A percentile compares a stretch with the other conserved stretches of the same genome.
Conservation (phyloP, 2,888 invertebrate genomes). For the Conops quadrifasciatus region DNA sequence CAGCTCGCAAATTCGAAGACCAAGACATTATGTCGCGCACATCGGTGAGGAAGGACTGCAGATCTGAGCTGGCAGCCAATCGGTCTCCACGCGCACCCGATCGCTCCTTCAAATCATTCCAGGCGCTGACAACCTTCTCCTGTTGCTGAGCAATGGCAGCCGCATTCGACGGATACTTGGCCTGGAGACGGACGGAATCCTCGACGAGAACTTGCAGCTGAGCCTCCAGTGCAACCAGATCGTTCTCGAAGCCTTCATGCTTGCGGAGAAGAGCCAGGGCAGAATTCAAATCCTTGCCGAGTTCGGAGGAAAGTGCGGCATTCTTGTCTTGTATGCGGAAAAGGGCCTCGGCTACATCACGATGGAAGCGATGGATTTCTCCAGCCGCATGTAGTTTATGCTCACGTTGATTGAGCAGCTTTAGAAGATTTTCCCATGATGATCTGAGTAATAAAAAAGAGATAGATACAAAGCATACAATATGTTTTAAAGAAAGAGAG, state of each 20-base stretch:
- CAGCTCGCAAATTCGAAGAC: conserved; percentile 80
- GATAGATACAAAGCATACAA: background rate
- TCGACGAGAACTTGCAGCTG: conserved; percentile 91
- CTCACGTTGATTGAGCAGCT: conserved; percentile 86
- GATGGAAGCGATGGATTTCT: conserved; percentile 96
- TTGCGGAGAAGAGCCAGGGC: conserved; percentile 83
- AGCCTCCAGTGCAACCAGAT: conserved; percentile 89
- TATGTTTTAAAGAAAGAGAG: too few relatives aligned
- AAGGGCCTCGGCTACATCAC: conserved; percentile 91
- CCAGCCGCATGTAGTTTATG: conserved; percentile 91
- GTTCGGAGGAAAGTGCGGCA: conserved; percentile 82
- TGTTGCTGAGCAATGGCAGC: conserved; percentile 89
- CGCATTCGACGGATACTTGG: conserved; percentile 91
- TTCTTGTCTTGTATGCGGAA: conserved; percentile 91
- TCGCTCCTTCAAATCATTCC: conserved; percentile 85
- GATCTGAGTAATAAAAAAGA: conserved; percentile 66
- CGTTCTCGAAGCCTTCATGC: conserved; percentile 94
- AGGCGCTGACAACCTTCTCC: conserved; percentile 83
- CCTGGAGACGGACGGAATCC: conserved; percentile 87
- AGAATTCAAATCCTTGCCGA: conserved; percentile 84
- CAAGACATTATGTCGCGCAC: conserved; percentile 89
- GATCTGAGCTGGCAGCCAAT: conserved; percentile 85
- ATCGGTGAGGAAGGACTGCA: conserved; percentile 88
- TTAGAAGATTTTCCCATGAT: conserved; percentile 87
- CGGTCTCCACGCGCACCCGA: conserved; percentile 82